Conservation (phyloP, 2,888 invertebrate species). For the Nudaria mundana region DNA sequence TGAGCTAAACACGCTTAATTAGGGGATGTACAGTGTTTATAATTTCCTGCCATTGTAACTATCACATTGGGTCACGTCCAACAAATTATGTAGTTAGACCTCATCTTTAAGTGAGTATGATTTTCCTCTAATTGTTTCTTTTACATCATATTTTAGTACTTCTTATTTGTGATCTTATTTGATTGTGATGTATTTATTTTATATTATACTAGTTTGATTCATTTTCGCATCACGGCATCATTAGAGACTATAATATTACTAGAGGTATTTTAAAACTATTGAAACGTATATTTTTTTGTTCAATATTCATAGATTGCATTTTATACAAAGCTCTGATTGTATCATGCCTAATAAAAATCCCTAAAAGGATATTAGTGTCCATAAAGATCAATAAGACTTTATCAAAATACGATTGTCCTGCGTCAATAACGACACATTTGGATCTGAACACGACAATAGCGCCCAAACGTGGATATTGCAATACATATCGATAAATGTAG, state of each 20-base stretch:
- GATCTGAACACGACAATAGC: slow-evolving; percentile 9
- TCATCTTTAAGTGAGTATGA: neutral
- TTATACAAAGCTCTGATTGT: no score
- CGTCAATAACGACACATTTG: slow-evolving; percentile 14
- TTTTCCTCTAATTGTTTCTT: neutral
- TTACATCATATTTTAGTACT: no score
- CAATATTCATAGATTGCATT: no score
- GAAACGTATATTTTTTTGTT: no score
- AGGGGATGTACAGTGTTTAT: slow-evolving; percentile 43
- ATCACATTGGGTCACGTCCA: slow-evolving; percentile 5
- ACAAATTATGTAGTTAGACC: slow-evolving; percentile 10
- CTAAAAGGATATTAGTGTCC: no score
- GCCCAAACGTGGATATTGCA: slow-evolving; percentile 19
- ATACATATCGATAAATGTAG: slow-evolving; percentile 20
- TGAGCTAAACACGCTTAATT: slow-evolving; percentile 55
- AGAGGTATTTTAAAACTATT: no score
- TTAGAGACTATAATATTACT: no score
- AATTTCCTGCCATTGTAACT: slow-evolving; percentile 39
- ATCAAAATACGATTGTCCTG: slow-evolving; percentile 3
- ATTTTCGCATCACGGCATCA: no score
- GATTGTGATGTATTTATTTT: no score
- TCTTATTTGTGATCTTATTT: no score
- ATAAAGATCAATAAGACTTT: neutral
- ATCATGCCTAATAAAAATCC: no score
- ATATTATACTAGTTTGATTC: no score